These are phyloP conservation scores for Anarsia innoxiella DNA, from an alignment of 2,888 invertebrate genomes.

Conservation along the genomic window DNA sequence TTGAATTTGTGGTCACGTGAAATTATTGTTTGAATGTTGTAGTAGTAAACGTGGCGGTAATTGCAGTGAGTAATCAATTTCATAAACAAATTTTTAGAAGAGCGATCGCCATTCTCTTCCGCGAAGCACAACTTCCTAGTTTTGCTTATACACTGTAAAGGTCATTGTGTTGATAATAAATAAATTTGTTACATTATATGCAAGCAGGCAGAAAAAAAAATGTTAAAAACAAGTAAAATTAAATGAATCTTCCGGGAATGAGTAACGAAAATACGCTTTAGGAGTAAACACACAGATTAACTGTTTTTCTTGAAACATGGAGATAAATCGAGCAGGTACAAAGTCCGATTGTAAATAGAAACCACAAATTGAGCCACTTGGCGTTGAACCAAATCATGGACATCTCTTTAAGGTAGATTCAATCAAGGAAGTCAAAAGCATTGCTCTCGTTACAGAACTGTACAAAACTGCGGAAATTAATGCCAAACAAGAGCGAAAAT, in stretches of 20 bases:
- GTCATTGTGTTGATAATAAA: conserved; percentile 1
- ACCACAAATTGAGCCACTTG: conserved; percentile 11
- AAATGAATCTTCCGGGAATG: no score
- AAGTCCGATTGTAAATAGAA: conserved; percentile 20
- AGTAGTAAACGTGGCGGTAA: no score
- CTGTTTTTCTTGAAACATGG: not conserved
- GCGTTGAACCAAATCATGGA: conserved; percentile 15
- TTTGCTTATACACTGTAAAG: conserved; percentile 10
- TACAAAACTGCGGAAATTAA: conserved; percentile 5
- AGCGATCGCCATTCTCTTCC: conserved; percentile 12
- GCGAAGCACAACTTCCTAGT: conserved; percentile 4
- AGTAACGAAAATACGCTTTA: no score
- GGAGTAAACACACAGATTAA: not conserved
- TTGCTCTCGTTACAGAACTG: not conserved
- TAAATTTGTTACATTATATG: not conserved
- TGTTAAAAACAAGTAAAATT: no score
- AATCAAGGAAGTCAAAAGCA: not conserved
- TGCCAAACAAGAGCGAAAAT: conserved; percentile 1
- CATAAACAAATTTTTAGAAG: conserved; percentile 6
- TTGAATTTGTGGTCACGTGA: no score
- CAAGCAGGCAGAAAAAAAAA: no score
- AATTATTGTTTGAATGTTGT: no score
- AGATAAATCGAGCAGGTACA: conserved; percentile 7
- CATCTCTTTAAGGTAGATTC: not conserved
- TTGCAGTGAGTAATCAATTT: no score